A percentile compares a stretch with the other conserved stretches of the same genome.
Conservation (phyloP, 2,113 vertebrate species). For the Archilochus colubris region DNA sequence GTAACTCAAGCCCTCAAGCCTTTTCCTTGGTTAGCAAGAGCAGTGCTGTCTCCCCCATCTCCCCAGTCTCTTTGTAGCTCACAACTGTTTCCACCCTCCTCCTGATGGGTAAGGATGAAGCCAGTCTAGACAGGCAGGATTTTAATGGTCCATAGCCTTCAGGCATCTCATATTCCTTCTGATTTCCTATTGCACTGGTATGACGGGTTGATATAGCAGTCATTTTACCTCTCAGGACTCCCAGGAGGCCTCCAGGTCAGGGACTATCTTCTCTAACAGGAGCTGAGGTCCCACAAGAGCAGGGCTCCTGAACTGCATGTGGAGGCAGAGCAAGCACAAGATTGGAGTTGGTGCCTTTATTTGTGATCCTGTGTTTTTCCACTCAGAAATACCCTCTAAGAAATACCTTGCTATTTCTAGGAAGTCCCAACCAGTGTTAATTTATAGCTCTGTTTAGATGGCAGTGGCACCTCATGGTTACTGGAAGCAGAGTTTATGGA, state of each 20-base stretch:
- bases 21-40: not conserved
- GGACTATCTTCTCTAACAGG: not conserved
- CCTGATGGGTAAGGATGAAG: not conserved
- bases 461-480: not conserved
- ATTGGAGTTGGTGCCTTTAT: not conserved
- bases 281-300: not conserved
- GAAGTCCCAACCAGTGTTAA: not conserved
- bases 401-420: not conserved
- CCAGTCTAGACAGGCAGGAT: not conserved
- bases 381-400: not conserved
- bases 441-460: not conserved
- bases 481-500: not conserved
- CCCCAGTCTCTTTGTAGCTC: not conserved
- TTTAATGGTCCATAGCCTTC: not conserved
- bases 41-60: not conserved
- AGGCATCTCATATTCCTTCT: not conserved
- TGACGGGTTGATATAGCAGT: not conserved
- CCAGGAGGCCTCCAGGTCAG: not conserved
- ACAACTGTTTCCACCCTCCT: rapidly evolving
- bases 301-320: not conserved
- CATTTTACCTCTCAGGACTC: not conserved
- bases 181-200: not conserved
- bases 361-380: not conserved
- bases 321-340: not conserved
- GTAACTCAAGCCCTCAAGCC: not conserved